Conservation (phyloP, 2,888 invertebrate species). For the Melanophora roralis region DNA sequence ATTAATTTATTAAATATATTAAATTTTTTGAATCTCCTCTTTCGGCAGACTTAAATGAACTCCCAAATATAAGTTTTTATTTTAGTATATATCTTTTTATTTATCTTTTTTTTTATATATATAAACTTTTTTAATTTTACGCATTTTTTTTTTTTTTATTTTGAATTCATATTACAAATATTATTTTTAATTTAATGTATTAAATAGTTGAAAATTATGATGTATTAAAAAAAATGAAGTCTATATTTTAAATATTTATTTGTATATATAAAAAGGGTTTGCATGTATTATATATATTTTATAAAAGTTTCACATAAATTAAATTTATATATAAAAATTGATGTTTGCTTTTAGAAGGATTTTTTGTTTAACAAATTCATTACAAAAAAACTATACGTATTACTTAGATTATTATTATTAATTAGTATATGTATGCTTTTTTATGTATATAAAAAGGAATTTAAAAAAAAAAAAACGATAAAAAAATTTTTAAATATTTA, state of each 20-base stretch:
- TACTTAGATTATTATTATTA: slow-evolving; percentile 36
- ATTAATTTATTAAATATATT: no score
- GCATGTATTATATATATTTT: slow-evolving; percentile 51
- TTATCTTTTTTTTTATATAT: slow-evolving; percentile 16
- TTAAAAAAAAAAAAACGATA: background rate
- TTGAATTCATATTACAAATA: slow-evolving; percentile 1
- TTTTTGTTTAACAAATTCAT: slow-evolving; percentile 50
- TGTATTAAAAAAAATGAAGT: slow-evolving; percentile 51
- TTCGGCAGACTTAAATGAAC: no score
- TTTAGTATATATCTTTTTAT: background rate
- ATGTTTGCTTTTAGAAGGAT: slow-evolving; percentile 25
- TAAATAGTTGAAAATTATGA: slow-evolving; percentile 19
- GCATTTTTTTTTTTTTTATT: background rate
- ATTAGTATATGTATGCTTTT: slow-evolving; percentile 25
- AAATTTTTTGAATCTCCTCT: no score
- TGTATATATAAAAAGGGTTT: slow-evolving; percentile 27
- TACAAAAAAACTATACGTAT: slow-evolving; percentile 34
- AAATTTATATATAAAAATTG: slow-evolving; percentile 34
- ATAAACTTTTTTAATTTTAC: slow-evolving; percentile 35
- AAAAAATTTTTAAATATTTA: slow-evolving; percentile 28
- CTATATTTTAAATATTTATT: slow-evolving; percentile 57
- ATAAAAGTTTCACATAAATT: slow-evolving; percentile 41
- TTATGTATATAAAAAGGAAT: slow-evolving; percentile 23
- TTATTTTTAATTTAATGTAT: slow-evolving; percentile 38
- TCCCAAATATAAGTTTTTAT: background rate